Conservation (phyloP, 2,888 invertebrate species). For the Drosophila neotestacea region DNA sequence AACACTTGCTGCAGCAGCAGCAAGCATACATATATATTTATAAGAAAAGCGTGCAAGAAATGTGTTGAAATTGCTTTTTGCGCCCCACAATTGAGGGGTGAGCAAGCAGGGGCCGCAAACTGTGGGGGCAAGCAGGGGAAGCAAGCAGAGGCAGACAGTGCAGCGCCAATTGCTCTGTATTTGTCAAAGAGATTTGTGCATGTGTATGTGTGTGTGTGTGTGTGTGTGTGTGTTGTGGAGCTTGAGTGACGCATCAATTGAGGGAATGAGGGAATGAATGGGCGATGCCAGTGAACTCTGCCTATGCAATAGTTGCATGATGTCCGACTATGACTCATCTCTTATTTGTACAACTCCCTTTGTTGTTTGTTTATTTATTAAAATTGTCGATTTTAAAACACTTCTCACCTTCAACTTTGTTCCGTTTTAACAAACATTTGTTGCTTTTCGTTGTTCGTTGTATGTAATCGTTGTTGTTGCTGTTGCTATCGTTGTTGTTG, state of each 20-base stretch:
- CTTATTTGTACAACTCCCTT: slow-evolving; percentile 13
- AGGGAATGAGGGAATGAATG: not conserved
- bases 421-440: slow-evolving; percentile 70
- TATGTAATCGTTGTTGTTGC: slow-evolving; percentile 22
- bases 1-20: slow-evolving; percentile 44
- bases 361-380: not conserved
- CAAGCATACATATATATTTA: slow-evolving; percentile 1
- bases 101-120: slow-evolving; percentile 20
- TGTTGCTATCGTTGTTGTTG: slow-evolving; percentile 20
- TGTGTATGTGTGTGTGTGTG: slow-evolving; percentile 11
- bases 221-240: slow-evolving; percentile 19
- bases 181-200: slow-evolving; percentile 44
- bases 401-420: slow-evolving; percentile 61
- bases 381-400: not conserved
- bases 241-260: slow-evolving; percentile 54
- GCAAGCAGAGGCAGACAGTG: slow-evolving; percentile 38
- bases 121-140: not conserved
- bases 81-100: not conserved
- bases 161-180: slow-evolving; percentile 45
- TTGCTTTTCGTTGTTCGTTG: slow-evolving; percentile 60
- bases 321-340: slow-evolving; percentile 50
- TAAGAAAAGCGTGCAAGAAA: slow-evolving; percentile 34
- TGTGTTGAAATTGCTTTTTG: slow-evolving; percentile 49
- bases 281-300: slow-evolving; percentile 74
- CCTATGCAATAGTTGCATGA: slow-evolving; percentile 42